phyloP scores from a whole-genome alignment of 2,113 vertebrate genomes.

The Epinephelus cyanopodus region DNA sequence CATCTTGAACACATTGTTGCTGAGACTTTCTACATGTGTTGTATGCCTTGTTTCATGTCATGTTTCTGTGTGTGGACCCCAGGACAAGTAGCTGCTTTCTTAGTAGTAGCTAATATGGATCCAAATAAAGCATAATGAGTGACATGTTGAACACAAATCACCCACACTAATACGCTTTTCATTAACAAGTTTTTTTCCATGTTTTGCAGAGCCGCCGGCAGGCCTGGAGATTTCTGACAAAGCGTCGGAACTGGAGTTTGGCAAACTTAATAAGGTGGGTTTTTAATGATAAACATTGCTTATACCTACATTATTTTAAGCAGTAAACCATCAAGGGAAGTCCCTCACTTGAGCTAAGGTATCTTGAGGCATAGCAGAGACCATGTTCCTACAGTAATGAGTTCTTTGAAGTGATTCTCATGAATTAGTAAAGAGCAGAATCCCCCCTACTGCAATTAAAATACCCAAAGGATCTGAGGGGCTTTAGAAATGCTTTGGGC shows the following conservation, averaged over 20 bases:
- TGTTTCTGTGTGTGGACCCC: no score
- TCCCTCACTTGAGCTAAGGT: conserved; percentile 36
- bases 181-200: conserved; percentile 40
- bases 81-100: no score
- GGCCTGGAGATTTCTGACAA: conserved; percentile 87
- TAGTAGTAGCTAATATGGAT: no score
- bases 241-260: conserved; percentile 89
- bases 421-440: conserved; percentile 78
- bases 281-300: conserved; percentile 66
- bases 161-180: not conserved
- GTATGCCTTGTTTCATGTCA: no score
- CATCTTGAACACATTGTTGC: no score
- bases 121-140: not conserved
- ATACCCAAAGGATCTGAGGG: conserved; percentile 70
- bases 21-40: no score
- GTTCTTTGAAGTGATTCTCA: conserved; percentile 79
- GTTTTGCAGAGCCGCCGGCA: conserved; percentile 88
- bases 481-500: conserved; percentile 72
- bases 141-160: conserved; percentile 5
- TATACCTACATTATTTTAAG: conserved; percentile 66
- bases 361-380: conserved; percentile 59
- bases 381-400: conserved; percentile 72
- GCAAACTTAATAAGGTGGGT: conserved; percentile 90
- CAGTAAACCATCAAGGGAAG: conserved; percentile 63
- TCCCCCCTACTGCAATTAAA: conserved; percentile 73